These are phyloP conservation scores for Ophioninae sp. DNA, from an alignment of 2,888 invertebrate species.

Conservation along the genomic window DNA sequence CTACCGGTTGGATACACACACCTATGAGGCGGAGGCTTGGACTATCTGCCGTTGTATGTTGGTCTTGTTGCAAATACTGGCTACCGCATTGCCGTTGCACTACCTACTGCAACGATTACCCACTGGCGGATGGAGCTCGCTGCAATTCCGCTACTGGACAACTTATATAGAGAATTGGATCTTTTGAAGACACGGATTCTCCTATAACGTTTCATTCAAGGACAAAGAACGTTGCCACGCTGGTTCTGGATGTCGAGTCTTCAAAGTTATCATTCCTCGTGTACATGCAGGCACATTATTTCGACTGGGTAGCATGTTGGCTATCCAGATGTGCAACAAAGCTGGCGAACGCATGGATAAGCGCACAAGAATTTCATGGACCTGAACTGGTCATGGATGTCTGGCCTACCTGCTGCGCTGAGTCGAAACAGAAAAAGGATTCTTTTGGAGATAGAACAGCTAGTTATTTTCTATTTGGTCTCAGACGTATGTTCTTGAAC, in stretches of 20 bases:
- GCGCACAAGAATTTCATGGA: conserved; percentile 46
- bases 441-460: conserved; percentile 10
- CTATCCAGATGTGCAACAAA: neutral
- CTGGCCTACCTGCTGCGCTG: conserved; percentile 12
- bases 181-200: neutral
- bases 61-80: conserved; percentile 58
- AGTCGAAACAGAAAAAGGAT: conserved; percentile 4
- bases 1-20: conserved; percentile 49
- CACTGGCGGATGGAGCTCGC: conserved; percentile 40
- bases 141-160: conserved; percentile 27
- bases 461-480: neutral
- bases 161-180: neutral
- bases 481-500: neutral
- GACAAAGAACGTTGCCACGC: neutral
- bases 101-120: conserved; percentile 60
- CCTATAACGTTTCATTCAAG: neutral
- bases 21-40: conserved; percentile 29
- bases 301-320: neutral
- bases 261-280: neutral
- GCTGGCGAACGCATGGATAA: neutral
- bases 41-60: conserved; percentile 34
- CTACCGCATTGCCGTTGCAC: conserved; percentile 57
- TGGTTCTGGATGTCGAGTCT: neutral
- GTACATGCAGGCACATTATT: neutral
- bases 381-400: conserved; percentile 34